Conservation (phyloP, 1,140 invertebrate species). For the Seison nebaliae region DNA sequence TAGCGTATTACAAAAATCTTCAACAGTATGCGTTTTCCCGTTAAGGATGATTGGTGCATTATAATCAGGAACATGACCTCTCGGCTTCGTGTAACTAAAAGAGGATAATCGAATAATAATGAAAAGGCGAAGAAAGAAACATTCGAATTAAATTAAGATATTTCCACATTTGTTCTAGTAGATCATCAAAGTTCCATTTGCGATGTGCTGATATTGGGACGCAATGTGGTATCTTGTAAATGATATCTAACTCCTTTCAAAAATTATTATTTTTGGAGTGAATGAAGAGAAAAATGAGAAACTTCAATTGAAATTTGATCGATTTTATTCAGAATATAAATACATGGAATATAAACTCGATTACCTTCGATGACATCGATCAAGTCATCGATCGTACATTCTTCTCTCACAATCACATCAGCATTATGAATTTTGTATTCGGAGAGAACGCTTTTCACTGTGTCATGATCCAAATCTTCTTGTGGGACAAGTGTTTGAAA, state of each 20-base stretch:
- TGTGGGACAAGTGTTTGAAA: constrained; percentile 59
- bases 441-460: constrained; percentile 74
- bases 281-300: too few relatives aligned
- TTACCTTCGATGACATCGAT: constrained; percentile 98
- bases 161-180: constrained; percentile 95
- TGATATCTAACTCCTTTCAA: constrained; percentile 86
- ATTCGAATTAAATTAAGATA: constrained; percentile 79
- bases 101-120: background rate
- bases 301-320: constrained; percentile 40
- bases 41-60: constrained; percentile 77
- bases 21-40: constrained; percentile 48
- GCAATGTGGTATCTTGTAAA: constrained; percentile 94
- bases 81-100: constrained; percentile 68
- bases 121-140: constrained; percentile 2
- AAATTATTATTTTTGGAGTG: constrained; percentile 35
- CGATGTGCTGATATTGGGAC: constrained; percentile 98
- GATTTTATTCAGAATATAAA: constrained; percentile 95
- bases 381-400: constrained; percentile 82
- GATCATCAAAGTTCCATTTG: constrained; percentile 98
- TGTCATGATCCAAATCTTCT: constrained; percentile 71
- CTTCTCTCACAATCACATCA: constrained; percentile 40
- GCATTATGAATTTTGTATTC: constrained; percentile 98
- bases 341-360: constrained; percentile 82
- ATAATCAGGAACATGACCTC: constrained; percentile 92
- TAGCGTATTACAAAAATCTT: constrained; percentile 97